Conservation (phyloP, 2,797 vertebrate genomes). For the Zenarchopterus dispar region DNA sequence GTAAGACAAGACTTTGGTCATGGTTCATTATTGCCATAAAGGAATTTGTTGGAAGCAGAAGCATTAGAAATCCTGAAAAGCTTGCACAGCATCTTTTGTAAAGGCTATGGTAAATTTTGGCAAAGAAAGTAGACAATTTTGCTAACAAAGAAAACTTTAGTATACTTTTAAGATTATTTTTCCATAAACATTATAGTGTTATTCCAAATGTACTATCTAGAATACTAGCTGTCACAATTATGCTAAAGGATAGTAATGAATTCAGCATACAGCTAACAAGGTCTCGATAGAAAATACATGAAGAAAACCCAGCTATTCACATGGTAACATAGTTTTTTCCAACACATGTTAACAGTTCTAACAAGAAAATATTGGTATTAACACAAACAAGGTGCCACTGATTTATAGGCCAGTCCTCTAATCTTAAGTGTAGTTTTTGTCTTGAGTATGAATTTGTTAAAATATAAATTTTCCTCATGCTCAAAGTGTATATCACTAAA, state of each 20-base stretch:
- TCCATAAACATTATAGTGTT: conserved; percentile 1
- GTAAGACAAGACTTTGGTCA: not conserved
- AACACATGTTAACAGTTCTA: conserved; percentile 6
- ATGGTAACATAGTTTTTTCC: conserved; percentile 10
- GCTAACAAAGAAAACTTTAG: conserved; percentile 12
- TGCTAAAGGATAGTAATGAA: conserved; percentile 4
- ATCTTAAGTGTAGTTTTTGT: conserved; percentile 17
- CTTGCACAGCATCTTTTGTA: conserved; percentile 8
- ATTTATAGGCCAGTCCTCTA: conserved; percentile 1
- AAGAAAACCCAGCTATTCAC: conserved; percentile 6
- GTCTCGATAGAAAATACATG: too few species aligned
- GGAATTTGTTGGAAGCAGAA: too few species aligned
- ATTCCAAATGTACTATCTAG: conserved; percentile 21
- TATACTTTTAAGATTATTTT: conserved; percentile 37
- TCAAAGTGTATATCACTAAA: not conserved
- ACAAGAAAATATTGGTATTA: not conserved
- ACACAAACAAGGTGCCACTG: not conserved
- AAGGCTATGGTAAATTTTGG: not conserved
- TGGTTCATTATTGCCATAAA: conserved; percentile 12
- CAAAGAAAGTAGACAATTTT: conserved; percentile 19
- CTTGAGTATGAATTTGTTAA: conserved; percentile 1
- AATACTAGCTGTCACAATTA: conserved; percentile 17
- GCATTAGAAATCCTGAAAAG: conserved; percentile 6
- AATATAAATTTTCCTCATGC: conserved; percentile 5
- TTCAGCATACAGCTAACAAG: too few species aligned